Evolutionary conservation across 1,140 invertebrate species (phyloP).

Genomic region (Pemphigus obesinymphae): DNA sequence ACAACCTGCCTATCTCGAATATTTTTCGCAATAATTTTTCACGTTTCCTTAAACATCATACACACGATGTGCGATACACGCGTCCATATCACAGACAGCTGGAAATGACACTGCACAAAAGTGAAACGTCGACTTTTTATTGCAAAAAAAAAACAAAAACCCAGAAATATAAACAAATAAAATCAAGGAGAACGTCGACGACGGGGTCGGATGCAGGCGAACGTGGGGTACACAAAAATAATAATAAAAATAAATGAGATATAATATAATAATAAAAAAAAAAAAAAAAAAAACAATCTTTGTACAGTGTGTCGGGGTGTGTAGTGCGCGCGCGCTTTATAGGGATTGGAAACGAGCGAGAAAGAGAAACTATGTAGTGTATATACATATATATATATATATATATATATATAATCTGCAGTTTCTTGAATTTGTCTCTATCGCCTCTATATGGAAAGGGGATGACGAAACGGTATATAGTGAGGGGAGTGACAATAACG

Average conservation of each 20-base stretch:
- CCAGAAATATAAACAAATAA: neutral
- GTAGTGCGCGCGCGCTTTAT: neutral
- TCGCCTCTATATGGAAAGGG: too few relatives aligned
- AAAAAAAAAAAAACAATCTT: slow-evolving; percentile 24
- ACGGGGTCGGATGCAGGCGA: neutral
- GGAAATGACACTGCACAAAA: too few relatives aligned
- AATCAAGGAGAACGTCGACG: neutral
- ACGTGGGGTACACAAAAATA: neutral
- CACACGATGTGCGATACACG: neutral
- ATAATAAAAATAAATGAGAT: slow-evolving; percentile 28
- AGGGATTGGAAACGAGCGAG: neutral
- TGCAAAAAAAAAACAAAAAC: neutral
- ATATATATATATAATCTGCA: too few relatives aligned
- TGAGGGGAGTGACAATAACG: neutral
- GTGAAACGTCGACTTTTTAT: neutral
- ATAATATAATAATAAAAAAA: slow-evolving; percentile 11
- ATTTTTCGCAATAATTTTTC: neutral
- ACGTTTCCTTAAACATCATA: neutral
- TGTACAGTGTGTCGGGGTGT: neutral
- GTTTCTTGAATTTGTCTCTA: too few relatives aligned
- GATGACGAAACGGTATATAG: too few relatives aligned
- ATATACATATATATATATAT: neutral
- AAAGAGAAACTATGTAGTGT: neutral
- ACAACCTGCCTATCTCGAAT: neutral
- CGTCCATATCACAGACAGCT: too few relatives aligned